Evolutionary conservation across 2,888 invertebrate species (phyloP).

Genomic region (Drosophila pseudotalamancana): DNA sequence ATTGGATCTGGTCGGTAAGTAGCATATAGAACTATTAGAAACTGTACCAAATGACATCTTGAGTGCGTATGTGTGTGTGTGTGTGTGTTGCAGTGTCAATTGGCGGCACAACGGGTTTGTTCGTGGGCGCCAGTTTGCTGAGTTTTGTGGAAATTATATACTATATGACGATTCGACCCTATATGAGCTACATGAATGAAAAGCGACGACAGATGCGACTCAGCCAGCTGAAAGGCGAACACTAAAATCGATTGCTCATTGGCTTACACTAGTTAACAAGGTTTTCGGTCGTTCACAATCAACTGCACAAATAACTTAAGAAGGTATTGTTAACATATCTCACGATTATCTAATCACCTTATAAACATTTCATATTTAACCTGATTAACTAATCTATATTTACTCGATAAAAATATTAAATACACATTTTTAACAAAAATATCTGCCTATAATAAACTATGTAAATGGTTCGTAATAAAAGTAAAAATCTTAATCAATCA

Average conservation of each 20-base stretch:
- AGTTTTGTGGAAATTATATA: slow-evolving; percentile 88
- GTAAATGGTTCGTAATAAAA: too few relatives aligned
- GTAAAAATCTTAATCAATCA: too few relatives aligned
- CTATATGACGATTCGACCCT: slow-evolving; percentile 85
- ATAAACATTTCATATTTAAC: too few relatives aligned
- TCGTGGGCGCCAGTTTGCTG: slow-evolving; percentile 88
- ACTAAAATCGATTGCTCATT: not conserved
- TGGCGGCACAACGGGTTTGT: slow-evolving; percentile 88
- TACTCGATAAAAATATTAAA: too few relatives aligned
- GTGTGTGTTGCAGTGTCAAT: slow-evolving; percentile 86
- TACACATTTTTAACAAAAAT: too few relatives aligned
- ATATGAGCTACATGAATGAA: slow-evolving; percentile 70
- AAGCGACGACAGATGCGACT: slow-evolving; percentile 49
- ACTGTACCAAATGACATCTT: too few relatives aligned
- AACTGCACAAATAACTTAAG: not conserved
- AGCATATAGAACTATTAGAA: not conserved
- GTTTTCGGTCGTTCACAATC: not conserved
- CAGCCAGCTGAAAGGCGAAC: slow-evolving; percentile 7
- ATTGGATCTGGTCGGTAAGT: slow-evolving; percentile 90
- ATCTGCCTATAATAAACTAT: too few relatives aligned
- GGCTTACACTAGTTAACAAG: not conserved
- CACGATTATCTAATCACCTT: too few relatives aligned
- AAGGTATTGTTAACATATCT: not conserved
- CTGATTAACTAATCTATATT: too few relatives aligned
- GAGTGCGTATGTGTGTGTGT: slow-evolving; percentile 49